Evolutionary conservation across 2,888 invertebrate genomes (phyloP), one percentile per base, ranked within the genome.

Genomic region (Heliconius sara): DNA sequence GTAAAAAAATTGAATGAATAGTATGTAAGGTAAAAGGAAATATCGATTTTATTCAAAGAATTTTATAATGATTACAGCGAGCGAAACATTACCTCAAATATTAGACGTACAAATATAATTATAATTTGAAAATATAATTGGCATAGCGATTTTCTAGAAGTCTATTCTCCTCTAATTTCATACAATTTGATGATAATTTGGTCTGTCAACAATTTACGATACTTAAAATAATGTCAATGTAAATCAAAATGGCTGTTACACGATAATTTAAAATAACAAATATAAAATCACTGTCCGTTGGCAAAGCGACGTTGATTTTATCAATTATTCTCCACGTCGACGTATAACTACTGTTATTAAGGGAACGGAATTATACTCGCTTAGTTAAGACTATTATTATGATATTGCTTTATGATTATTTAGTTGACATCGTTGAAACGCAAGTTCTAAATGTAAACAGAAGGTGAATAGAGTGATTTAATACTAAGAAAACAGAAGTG

Each of bases 291-390:
- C 52, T 57, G 65, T 25, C 39, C 52, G 63, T 70, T 75, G 34
- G 7, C 25, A 39, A 68, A 66, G 67, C 60, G 47, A 76, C 57
- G 39, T 30, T 71, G 47, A 43, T 65, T 72, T 73, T 73, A 80
- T 80, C 66, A 80, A 80, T 80, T 73, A 80, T 80, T 80, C 77
- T 27, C 30, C 19, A 75, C 74, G 63, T n/a, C 65, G 65, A 39
- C 68, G 68, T 63, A 63, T 63, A 65, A 47, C 72, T 72, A 75
- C 63, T 75, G 74, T 63, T 75, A 63, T 63, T 75, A 65, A 34
- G 57, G 73, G n/a, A 57, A 73, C 57, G 34, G 73, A 73, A 34
- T 73, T 73, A 60, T 60, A 34, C 13, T 16, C 57, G 57, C 52
- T 73, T 57, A 60, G 57, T 34, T 30, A 27, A n/a, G 57, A 34